Conservation (phyloP, 2,113 vertebrate genomes). For the Takifugu flavidus region DNA sequence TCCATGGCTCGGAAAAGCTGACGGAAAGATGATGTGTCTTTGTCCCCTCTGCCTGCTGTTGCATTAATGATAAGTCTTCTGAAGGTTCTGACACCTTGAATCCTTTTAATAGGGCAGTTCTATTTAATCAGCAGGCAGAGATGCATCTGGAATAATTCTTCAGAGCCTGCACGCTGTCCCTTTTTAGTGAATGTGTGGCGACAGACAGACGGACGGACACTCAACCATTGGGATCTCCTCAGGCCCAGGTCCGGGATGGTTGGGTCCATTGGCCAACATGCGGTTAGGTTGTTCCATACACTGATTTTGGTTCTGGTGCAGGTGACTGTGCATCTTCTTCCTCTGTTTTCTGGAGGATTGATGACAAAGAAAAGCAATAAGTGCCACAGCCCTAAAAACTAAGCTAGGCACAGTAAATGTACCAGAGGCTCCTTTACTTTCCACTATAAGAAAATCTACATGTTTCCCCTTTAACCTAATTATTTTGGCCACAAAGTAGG, state of each 20-base stretch:
- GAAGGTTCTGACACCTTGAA: slow-evolving; percentile 21
- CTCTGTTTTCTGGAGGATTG: slow-evolving; percentile 83
- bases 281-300: slow-evolving; percentile 90
- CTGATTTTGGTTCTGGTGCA: slow-evolving; percentile 95
- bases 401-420: background rate
- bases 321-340: slow-evolving; percentile 91
- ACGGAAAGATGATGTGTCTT: slow-evolving; percentile 9
- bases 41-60: slow-evolving; percentile 19
- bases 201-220: slow-evolving; percentile 44
- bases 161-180: background rate
- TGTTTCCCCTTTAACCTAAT: too few species aligned
- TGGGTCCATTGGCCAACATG: slow-evolving; percentile 87
- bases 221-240: slow-evolving; percentile 94
- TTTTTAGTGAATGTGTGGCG: too few species aligned
- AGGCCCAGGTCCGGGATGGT: slow-evolving; percentile 87
- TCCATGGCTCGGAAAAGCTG: slow-evolving; percentile 1
- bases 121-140: slow-evolving; percentile 40
- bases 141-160: slow-evolving; percentile 23
- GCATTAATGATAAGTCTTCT: slow-evolving; percentile 37
- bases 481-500: too few species aligned
- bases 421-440: background rate
- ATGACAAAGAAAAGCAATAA: slow-evolving; percentile 14
- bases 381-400: background rate
- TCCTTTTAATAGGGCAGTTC: slow-evolving; percentile 33
- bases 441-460: too few species aligned